These are phyloP conservation scores for Karalla daura DNA, from an alignment of 2,797 vertebrate species.

Conservation along the genomic window DNA sequence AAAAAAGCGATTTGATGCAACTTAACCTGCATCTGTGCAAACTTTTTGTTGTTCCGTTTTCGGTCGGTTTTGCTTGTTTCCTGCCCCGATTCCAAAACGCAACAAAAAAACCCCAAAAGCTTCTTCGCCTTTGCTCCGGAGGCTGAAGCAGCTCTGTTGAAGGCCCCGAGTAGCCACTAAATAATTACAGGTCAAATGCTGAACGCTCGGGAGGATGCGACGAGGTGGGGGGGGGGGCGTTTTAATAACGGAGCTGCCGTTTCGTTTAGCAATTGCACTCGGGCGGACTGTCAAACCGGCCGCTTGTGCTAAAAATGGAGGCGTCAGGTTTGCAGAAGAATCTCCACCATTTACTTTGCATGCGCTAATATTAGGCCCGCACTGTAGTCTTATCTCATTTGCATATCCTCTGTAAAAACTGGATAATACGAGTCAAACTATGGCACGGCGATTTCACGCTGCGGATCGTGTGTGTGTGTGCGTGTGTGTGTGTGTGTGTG, in stretches of 20 bases:
- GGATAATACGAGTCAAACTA: conserved; percentile 79
- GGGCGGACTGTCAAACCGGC: conserved; percentile 15
- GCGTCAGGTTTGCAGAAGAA: conserved; percentile 25
- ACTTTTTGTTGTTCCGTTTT: too few relatives aligned
- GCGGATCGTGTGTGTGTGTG: conserved; percentile 31
- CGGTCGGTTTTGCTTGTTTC: too few relatives aligned
- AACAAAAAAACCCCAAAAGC: too few relatives aligned
- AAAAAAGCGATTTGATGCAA: neutral
- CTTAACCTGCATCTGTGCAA: neutral
- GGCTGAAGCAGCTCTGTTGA: too few relatives aligned
- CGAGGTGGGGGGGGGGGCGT: neutral
- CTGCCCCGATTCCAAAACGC: too few relatives aligned
- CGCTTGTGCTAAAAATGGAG: conserved; percentile 21
- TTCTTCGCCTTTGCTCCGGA: too few relatives aligned
- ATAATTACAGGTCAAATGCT: neutral
- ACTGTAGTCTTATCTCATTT: conserved; percentile 59
- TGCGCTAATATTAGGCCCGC: conserved; percentile 59
- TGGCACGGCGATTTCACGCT: conserved; percentile 67
- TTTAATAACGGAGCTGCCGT: conserved; percentile 15
- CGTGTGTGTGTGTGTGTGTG: conserved; percentile 62
- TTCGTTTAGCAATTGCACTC: conserved; percentile 31
- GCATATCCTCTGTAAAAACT: conserved; percentile 73
- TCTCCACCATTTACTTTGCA: conserved; percentile 55
- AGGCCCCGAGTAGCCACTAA: neutral
- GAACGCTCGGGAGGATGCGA: neutral